Percentiles rank a stretch among this genome's conserved stretches.
Evolutionary conservation across 2,888 invertebrate genomes (phyloP).

Genomic region (Cosmia trapezina): DNA sequence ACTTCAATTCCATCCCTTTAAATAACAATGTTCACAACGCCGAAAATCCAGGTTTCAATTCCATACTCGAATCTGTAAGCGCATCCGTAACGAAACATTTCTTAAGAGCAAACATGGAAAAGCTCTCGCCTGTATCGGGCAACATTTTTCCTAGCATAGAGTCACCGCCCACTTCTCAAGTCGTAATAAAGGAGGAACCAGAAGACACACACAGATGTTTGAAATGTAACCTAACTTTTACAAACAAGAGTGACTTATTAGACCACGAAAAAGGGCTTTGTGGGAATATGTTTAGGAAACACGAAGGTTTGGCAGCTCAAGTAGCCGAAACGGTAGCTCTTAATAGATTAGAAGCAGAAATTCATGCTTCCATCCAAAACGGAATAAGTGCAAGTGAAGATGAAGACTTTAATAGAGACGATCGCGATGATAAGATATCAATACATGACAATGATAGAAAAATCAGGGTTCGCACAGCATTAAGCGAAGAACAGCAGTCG

Average conservation of each 20-base stretch:
- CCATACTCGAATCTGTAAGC: slow-evolving; percentile 94
- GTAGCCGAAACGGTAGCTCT: slow-evolving; percentile 92
- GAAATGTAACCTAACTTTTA: slow-evolving; percentile 91
- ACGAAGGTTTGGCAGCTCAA: slow-evolving; percentile 94
- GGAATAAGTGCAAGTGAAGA: slow-evolving; percentile 91
- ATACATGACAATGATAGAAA: slow-evolving; percentile 93
- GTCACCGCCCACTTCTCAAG: slow-evolving; percentile 76
- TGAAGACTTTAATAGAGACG: slow-evolving; percentile 89
- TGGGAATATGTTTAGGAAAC: slow-evolving; percentile 90
- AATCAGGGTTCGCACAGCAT: slow-evolving; percentile 97
- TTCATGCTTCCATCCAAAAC: slow-evolving; percentile 87
- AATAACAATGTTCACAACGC: slow-evolving; percentile 76
- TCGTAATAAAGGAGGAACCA: slow-evolving; percentile 82
- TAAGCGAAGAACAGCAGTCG: slow-evolving; percentile 98
- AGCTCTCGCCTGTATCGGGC: slow-evolving; percentile 90
- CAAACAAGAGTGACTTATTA: slow-evolving; percentile 90
- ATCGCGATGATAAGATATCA: slow-evolving; percentile 89
- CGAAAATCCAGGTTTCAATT: slow-evolving; percentile 92
- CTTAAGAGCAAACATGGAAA: slow-evolving; percentile 92
- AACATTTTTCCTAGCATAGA: slow-evolving; percentile 84
- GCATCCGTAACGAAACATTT: slow-evolving; percentile 94
- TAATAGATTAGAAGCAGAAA: slow-evolving; percentile 88
- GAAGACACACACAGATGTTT: slow-evolving; percentile 88
- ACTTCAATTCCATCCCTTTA: slow-evolving; percentile 80
- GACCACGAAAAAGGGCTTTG: slow-evolving; percentile 93